phyloP scores from a whole-genome alignment of 1,140 invertebrate species.

The Penaeus chinensis region DNA sequence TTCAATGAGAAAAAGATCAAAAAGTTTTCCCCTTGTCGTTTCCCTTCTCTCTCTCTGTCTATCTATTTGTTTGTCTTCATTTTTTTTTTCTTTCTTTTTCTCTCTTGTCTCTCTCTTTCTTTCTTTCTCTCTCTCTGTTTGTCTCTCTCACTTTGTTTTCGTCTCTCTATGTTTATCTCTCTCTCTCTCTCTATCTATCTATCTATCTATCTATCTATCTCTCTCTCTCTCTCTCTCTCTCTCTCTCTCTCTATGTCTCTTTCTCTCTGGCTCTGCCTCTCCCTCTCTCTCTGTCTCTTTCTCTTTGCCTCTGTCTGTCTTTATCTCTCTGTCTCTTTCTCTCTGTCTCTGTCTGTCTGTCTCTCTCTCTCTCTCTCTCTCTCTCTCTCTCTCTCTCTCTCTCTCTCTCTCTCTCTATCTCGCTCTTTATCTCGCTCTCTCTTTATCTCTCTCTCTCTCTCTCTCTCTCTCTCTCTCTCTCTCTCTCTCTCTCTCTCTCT shows the following conservation, averaged over 20 bases:
- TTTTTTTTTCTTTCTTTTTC: neutral
- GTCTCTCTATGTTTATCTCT: neutral
- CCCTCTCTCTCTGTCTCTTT: constrained; percentile 34
- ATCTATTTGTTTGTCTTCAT: neutral
- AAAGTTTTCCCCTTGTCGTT: neutral
- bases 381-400: neutral
- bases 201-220: neutral
- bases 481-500: neutral
- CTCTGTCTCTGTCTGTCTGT: neutral
- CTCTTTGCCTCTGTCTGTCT: constrained; percentile 5
- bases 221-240: constrained; percentile 1
- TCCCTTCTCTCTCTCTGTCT: neutral
- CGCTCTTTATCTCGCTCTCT: neutral
- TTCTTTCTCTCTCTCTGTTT: neutral
- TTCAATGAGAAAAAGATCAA: too few relatives aligned
- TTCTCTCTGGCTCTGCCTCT: constrained; percentile 24
- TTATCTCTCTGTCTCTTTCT: neutral
- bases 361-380: neutral
- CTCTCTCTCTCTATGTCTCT: constrained; percentile 16
- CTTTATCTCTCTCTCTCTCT: neutral
- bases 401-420: neutral
- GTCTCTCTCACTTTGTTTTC: neutral
- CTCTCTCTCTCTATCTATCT: neutral
- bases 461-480: neutral
- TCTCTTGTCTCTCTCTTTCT: neutral